Conservation (phyloP, 2,113 vertebrate species). For the Pluvianellus socialis region DNA sequence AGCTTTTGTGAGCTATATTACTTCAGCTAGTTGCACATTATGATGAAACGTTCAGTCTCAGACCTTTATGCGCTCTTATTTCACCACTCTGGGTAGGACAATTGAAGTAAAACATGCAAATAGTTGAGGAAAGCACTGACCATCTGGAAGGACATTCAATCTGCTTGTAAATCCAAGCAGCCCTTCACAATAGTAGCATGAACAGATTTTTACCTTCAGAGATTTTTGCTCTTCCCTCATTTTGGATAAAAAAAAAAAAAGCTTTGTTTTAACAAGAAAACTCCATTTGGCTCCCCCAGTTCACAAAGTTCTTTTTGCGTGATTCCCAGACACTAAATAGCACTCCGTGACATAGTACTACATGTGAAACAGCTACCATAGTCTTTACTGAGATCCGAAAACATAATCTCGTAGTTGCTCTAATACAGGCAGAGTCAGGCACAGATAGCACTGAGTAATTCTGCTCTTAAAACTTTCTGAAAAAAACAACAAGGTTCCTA, state of each 20-base stretch:
- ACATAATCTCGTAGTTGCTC: neutral
- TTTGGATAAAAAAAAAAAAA: neutral
- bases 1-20: neutral
- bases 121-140: neutral
- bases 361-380: neutral
- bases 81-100: neutral
- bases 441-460: neutral
- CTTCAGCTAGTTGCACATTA: neutral
- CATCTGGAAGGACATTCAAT: neutral
- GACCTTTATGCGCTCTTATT: neutral
- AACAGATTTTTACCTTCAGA: neutral
- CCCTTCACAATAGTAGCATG: neutral
- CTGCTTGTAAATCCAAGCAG: neutral
- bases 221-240: neutral
- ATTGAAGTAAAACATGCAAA: neutral
- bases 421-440: neutral
- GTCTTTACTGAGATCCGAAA: neutral
- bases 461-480: neutral
- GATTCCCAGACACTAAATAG: neutral
- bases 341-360: neutral
- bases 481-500: neutral
- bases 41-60: neutral
- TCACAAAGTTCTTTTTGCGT: neutral
- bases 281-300: neutral
- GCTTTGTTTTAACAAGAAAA: neutral